These are phyloP conservation scores for Tupaia tana DNA, from an alignment of 2,113 vertebrate genomes.

Conservation along the genomic window DNA sequence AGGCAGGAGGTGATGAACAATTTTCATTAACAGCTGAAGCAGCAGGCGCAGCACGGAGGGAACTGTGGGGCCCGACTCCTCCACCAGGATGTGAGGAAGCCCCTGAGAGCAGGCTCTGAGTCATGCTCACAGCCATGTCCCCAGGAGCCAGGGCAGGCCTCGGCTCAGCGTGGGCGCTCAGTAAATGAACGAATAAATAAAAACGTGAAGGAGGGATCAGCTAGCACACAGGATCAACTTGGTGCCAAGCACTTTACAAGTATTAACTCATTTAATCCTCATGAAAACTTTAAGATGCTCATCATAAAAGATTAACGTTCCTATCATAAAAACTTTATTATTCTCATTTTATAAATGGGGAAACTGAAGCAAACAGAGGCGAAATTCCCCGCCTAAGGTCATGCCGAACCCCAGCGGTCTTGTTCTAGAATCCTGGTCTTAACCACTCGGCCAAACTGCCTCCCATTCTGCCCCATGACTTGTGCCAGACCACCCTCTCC, in stretches of 20 bases:
- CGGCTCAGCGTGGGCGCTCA: neutral
- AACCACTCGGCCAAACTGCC: neutral
- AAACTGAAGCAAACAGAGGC: neutral
- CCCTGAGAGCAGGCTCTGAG: neutral
- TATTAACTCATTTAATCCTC: conserved; percentile 44
- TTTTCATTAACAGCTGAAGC: conserved; percentile 51
- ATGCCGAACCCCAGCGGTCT: neutral
- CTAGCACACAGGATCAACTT: neutral
- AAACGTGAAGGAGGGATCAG: conserved; percentile 40
- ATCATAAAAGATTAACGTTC: conserved; percentile 4
- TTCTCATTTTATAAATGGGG: neutral
- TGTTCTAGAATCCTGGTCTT: neutral
- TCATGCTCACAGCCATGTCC: neutral
- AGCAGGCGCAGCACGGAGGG: neutral
- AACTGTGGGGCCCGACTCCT: neutral
- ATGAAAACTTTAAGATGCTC: conserved; percentile 1
- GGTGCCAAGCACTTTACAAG: conserved; percentile 27
- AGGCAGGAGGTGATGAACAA: neutral
- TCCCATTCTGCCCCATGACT: neutral
- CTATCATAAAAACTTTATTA: conserved; percentile 41
- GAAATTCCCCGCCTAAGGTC: neutral
- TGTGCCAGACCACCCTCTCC: neutral
- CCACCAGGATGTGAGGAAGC: neutral
- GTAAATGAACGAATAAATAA: conserved; percentile 58
- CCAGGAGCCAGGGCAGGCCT: neutral